phyloP scores from a whole-genome alignment of 1,140 invertebrate species.

The Potamilus streckersoni region DNA sequence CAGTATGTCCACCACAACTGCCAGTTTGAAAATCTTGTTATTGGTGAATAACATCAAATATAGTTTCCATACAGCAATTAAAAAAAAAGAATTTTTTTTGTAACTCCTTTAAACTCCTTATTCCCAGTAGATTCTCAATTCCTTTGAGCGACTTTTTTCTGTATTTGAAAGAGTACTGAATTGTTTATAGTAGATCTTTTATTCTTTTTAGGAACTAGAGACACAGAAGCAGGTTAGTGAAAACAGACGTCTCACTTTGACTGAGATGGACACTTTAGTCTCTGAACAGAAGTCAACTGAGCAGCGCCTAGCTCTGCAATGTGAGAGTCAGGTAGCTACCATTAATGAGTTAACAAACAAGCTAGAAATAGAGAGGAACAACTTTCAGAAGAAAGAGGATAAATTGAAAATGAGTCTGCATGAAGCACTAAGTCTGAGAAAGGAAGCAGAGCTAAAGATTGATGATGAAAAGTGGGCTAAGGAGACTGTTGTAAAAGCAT shows the following conservation, averaged over 20 bases:
- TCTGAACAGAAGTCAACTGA: slow-evolving; percentile 22
- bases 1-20: too few species aligned
- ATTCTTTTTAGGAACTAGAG: slow-evolving; percentile 35
- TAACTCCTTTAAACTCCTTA: too few species aligned
- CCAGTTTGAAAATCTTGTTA: too few species aligned
- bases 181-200: not conserved
- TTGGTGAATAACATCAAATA: too few species aligned
- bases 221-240: slow-evolving; percentile 30
- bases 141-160: too few species aligned
- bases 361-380: not conserved
- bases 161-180: too few species aligned
- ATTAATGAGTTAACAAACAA: not conserved
- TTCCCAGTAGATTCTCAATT: too few species aligned
- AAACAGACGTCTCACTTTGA: slow-evolving; percentile 27
- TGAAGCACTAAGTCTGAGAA: not conserved
- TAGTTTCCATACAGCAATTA: too few species aligned
- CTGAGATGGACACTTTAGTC: slow-evolving; percentile 18
- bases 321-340: too few species aligned
- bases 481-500: slow-evolving; percentile 29
- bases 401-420: slow-evolving; percentile 7
- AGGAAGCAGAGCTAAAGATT: slow-evolving; percentile 26
- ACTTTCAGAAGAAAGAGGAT: slow-evolving; percentile 6
- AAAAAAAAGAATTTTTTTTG: too few species aligned
- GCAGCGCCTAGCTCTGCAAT: slow-evolving; percentile 4
- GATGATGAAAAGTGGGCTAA: slow-evolving; percentile 23